Evolutionary conservation across 2,888 invertebrate species (phyloP).

Genomic region (Chelonus formosanus): DNA sequence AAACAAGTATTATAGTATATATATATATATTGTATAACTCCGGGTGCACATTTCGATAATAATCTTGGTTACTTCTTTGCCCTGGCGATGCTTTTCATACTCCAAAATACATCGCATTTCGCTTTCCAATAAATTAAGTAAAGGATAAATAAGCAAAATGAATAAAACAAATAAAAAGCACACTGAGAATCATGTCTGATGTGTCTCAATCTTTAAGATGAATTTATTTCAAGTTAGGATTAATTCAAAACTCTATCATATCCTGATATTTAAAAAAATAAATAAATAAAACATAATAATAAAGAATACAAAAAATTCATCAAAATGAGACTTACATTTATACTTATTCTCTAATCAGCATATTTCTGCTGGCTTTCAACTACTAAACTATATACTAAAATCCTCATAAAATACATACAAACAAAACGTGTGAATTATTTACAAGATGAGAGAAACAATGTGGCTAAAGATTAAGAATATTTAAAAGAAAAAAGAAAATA

Average conservation of each 20-base stretch:
- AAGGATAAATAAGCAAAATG: constrained; percentile 3
- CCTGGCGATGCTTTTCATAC: constrained; percentile 31
- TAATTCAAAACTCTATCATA: constrained; percentile 16
- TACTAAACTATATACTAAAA: constrained; percentile 24
- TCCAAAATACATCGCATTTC: constrained; percentile 26
- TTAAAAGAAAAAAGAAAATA: constrained; percentile 19
- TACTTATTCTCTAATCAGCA: constrained; percentile 18
- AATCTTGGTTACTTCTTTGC: constrained; percentile 19
- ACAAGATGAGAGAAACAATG: constrained; percentile 37
- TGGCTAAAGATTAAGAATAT: constrained; percentile 19
- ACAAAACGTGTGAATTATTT: constrained; percentile 39
- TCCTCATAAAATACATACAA: constrained; percentile 29
- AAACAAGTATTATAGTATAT: constrained; percentile 27
- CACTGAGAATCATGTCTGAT: constrained; percentile 33
- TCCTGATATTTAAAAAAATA: background rate
- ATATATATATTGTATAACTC: constrained; percentile 15
- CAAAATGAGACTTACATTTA: constrained; percentile 19
- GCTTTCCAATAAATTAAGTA: constrained; percentile 21
- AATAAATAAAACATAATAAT: too few relatives aligned
- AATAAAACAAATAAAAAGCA: constrained; percentile 7
- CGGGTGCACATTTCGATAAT: constrained; percentile 28
- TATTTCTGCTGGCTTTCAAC: constrained; percentile 21
- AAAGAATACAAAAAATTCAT: too few relatives aligned
- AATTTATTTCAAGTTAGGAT: constrained; percentile 21
- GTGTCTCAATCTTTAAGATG: constrained; percentile 10